Base-by-base conservation (phyloP, 2,888 invertebrate species). In the Tetranychus truncatus region DNA sequence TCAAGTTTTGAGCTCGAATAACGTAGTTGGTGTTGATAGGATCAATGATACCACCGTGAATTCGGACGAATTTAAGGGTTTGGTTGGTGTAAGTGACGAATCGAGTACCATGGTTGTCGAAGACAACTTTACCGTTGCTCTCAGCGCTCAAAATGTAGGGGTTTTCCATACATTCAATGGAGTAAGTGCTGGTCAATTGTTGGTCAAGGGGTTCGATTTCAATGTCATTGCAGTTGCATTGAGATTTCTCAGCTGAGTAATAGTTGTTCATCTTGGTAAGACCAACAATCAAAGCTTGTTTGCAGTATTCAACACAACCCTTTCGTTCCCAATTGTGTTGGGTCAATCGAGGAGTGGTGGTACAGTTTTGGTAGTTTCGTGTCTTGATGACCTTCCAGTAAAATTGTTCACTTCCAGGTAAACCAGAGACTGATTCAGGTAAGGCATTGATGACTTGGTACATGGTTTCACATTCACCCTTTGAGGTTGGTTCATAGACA, bases 311-410 rank as follows among this genome's bases (percentile, higher is more conserved):
- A 6, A 73, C 74, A 34, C 76, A 77, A n/a, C 77, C 76, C 4
- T 73, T 75, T 45, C 76, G 74, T 45, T 78, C 78, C 75, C 79
- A 78, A 72, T 80, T 79, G 74, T 79, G 78, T 45, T 78, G 77
- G 21, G 73, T 76, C 46, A 78, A 76, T 45, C 77, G 75, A 1
- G 81, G 80, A 65, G 77, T 78, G 6, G 80, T 77, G n/a, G 79
- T 73, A 78, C 82, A 82, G 45, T 79, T 78, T 74, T 78, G 76
- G 76, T 78, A 80, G 76, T 79, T 79, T 71, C 78, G 74, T 55
- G 78, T 77, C 72, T 80, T 80, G 74, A 79, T 80, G n/a, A 80
- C 77, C 74, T 80, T 80, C 24, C 80, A 76, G 5, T 79, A 78
- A 55, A 76, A 77, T 71, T 20, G 24, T 15, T 74, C n/a, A 9